These are phyloP conservation scores for Zoroaster sp. DNA, from an alignment of 53 echinoderm and acorn worm species.

Conservation along the genomic window DNA sequence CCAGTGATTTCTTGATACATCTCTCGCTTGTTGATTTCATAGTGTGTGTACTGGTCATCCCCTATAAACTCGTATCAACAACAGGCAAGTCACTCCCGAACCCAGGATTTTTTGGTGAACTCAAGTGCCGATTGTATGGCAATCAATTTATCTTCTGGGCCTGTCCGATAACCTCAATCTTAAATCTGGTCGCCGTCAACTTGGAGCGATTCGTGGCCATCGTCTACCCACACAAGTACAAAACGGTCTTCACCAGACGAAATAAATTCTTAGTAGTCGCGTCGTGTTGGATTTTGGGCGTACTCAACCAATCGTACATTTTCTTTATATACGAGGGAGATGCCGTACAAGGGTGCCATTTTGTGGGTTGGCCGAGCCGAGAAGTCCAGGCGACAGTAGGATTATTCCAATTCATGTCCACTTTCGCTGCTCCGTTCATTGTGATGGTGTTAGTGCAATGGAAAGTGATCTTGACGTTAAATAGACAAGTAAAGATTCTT, in stretches of 20 bases:
- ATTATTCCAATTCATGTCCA: neutral
- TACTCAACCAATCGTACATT: neutral
- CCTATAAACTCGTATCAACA: constrained; percentile 68
- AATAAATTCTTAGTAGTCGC: neutral
- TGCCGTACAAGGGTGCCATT: neutral
- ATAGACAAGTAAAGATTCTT: neutral
- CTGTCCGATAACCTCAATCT: constrained; percentile 17
- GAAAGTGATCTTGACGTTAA: constrained; percentile 12
- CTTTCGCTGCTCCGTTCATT: neutral
- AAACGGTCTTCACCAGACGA: constrained; percentile 52
- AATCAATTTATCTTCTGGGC: constrained; percentile 45
- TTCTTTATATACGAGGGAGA: neutral
- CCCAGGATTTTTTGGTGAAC: constrained; percentile 30
- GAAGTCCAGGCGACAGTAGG: neutral
- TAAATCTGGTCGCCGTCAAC: constrained; percentile 39
- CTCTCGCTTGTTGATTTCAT: constrained; percentile 75
- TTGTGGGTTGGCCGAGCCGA: constrained; percentile 7
- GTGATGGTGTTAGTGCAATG: neutral
- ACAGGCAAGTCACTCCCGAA: neutral
- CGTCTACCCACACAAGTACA: constrained; percentile 74
- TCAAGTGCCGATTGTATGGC: constrained; percentile 48
- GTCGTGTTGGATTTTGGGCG: constrained; percentile 11
- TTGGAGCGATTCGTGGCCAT: constrained; percentile 66
- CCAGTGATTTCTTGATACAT: constrained; percentile 85
- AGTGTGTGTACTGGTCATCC: constrained; percentile 74